Evolutionary conservation across 2,888 invertebrate species (phyloP).

Genomic region (Acrocera orbiculus): DNA sequence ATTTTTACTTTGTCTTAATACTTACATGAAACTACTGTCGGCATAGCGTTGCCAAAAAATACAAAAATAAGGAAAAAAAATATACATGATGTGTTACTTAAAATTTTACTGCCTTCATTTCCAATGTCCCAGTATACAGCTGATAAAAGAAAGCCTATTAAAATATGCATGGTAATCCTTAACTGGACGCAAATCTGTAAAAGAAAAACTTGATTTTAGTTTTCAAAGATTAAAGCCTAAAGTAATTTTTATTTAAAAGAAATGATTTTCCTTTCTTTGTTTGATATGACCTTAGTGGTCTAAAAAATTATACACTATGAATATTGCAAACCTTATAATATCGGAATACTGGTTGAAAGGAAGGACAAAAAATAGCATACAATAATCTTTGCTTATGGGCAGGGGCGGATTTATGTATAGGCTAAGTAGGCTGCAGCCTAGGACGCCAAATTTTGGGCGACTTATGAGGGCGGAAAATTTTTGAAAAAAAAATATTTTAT

Average conservation of each 20-base stretch:
- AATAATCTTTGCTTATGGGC: no score
- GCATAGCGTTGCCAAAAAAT: conserved; percentile 83
- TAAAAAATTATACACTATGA: no score
- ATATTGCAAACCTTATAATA: no score
- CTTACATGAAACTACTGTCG: conserved; percentile 77
- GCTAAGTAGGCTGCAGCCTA: no score
- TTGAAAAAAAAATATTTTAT: no score
- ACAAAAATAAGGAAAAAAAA: conserved; percentile 84
- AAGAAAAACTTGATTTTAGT: neutral
- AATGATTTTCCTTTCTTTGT: no score
- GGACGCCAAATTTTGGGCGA: no score
- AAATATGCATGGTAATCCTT: conserved; percentile 57
- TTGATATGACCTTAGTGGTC: no score
- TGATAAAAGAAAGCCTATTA: conserved; percentile 67
- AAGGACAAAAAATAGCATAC: no score
- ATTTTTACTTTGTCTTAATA: conserved; percentile 14
- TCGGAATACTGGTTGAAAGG: no score
- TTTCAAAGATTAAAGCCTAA: neutral
- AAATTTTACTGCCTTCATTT: conserved; percentile 56
- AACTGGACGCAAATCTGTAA: conserved; percentile 32
- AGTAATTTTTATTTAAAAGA: neutral
- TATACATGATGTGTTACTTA: conserved; percentile 72
- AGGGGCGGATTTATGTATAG: no score
- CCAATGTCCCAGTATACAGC: conserved; percentile 69
- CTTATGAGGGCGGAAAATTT: no score